Conservation (phyloP, 2,113 vertebrate genomes). For the Canis aureus region DNA sequence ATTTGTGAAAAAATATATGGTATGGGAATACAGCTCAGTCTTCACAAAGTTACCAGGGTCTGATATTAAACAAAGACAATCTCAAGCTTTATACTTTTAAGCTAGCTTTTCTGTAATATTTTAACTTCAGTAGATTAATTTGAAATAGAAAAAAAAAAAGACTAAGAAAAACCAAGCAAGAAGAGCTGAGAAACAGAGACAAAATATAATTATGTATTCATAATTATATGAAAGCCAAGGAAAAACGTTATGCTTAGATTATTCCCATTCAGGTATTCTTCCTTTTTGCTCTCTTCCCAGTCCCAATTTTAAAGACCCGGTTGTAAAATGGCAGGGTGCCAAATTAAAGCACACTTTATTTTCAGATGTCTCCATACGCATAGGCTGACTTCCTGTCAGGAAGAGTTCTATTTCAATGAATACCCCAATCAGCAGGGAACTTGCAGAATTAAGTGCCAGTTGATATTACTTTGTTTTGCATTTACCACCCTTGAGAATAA, state of each 20-base stretch:
- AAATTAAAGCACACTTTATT: conserved; percentile 95
- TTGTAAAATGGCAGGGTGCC: conserved; percentile 89
- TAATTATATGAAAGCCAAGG: conserved; percentile 76
- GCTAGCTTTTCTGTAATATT: background rate
- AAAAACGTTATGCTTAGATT: conserved; percentile 78
- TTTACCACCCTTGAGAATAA: conserved; percentile 93
- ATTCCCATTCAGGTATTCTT: conserved; percentile 73
- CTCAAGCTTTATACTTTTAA: background rate
- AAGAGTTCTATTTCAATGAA: conserved; percentile 92
- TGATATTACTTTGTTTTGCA: conserved; percentile 98
- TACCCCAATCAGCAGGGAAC: conserved; percentile 93
- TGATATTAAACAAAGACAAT: conserved; percentile 45
- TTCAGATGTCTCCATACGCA: conserved; percentile 92
- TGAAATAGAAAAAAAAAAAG: background rate
- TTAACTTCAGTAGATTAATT: background rate
- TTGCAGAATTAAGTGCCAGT: conserved; percentile 97
- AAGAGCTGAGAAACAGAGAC: background rate
- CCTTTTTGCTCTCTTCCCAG: conserved; percentile 77
- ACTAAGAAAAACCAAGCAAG: background rate
- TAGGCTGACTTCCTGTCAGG: conserved; percentile 96
- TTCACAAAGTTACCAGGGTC: conserved; percentile 13
- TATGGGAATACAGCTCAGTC: background rate
- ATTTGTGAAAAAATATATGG: background rate
- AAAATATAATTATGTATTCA: background rate
- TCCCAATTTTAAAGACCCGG: conserved; percentile 87